Evolutionary conservation across 1,140 invertebrate genomes (phyloP), one percentile per base, ranked within the genome.

Genomic region (Neodiprion pinetum): DNA sequence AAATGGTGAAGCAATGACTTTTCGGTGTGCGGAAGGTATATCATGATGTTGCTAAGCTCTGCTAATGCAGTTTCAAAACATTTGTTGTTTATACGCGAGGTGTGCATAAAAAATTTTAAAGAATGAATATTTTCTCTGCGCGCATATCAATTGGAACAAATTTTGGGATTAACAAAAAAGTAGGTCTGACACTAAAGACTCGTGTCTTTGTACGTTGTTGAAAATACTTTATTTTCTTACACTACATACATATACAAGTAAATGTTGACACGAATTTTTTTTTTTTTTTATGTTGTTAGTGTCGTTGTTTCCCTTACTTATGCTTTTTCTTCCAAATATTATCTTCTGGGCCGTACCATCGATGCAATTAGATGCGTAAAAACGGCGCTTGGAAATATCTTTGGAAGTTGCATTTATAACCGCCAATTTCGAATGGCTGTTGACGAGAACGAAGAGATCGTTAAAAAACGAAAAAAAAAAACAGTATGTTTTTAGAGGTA

Each of bases 291-390:
- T 40, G 0, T 5, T 40, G 28, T 61, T 61, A 61, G 53, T 61
- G 53, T 61, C 7, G 53, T 61, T 17, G 53, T 61, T 61, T 61
- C 53, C 53, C 53, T 61, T 61, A 61, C 53, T 61, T 7, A 61
- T 61, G 53, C 53, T 61, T 61, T 61, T 61, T 61, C 53, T 61
- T 61, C 53, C 53, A 61, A 61, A 61, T 61, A 61, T 61, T 61
- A 61, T 61, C 53, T 61, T 61, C 4, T 14, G 9, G 53, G 53
- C 53, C 53, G 9, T 61, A 61, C 9, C 53, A 61, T 61, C n/a
- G 53, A 61, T 17, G n/a, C 5, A 61, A 61, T 14, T 61, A 61
- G 53, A 14, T 17, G 1, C 11, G 53, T 14, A 4, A 61, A 61
- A 61, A 61, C 8, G 53, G n/a, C 53, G 53, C n/a, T 14, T 61